A percentile compares a stretch with the other conserved stretches of the same genome.
These are phyloP conservation scores for Mus minutoides DNA, from an alignment of 2,797 vertebrate species.

Conservation along the genomic window DNA sequence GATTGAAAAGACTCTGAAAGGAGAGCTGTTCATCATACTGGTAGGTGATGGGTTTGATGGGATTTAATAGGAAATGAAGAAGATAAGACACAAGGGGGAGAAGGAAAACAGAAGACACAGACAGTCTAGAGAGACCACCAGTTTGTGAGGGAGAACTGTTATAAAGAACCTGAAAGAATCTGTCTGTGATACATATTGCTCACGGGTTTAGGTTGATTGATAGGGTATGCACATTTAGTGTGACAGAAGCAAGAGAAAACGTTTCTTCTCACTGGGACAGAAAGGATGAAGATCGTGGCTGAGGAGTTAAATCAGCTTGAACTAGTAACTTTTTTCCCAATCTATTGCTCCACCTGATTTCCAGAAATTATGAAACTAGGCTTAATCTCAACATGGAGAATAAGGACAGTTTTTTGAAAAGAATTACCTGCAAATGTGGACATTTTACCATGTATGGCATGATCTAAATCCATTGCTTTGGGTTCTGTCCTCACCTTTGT, in stretches of 20 bases:
- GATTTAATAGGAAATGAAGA: background rate
- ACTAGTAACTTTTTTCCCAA: background rate
- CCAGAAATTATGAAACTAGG: background rate
- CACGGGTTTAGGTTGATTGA: background rate
- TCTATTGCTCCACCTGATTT: background rate
- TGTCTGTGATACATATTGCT: conserved; percentile 55
- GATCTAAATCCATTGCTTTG: background rate
- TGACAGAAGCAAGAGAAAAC: background rate
- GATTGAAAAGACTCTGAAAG: conserved; percentile 52
- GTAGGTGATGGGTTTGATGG: conserved; percentile 28
- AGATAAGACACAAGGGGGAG: background rate
- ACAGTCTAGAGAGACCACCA: background rate
- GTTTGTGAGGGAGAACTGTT: background rate
- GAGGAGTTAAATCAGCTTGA: background rate
- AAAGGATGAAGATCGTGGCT: background rate
- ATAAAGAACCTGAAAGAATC: conserved; percentile 61
- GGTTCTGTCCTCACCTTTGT: background rate
- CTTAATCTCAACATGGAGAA: background rate
- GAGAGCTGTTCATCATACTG: background rate
- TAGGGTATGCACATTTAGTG: background rate
- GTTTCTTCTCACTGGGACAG: background rate
- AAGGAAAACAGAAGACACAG: conserved; percentile 23
- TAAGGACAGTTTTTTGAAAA: background rate
- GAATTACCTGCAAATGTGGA: background rate
- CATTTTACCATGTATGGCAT: background rate